phyloP scores from a whole-genome alignment of 92 coral and sea anemone species.

The Muricea muricata region DNA sequence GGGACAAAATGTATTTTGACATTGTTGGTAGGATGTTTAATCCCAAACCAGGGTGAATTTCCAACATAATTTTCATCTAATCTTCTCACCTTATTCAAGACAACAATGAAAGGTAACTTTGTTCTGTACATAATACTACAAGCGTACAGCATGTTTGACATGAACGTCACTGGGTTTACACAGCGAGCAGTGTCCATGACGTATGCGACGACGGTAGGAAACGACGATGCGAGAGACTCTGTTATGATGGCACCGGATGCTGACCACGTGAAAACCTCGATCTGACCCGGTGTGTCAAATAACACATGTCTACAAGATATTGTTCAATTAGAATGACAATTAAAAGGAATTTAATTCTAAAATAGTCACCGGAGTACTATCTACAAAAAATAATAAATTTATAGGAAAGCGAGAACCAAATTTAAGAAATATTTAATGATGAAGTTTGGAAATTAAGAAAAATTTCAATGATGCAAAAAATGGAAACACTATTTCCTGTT shows the following conservation, averaged over 20 bases:
- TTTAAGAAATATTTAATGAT: too few species aligned
- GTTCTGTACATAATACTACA: slow-evolving; percentile 96
- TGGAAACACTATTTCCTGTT: too few species aligned
- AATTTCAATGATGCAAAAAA: too few species aligned
- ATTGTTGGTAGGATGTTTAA: too few species aligned
- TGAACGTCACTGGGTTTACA: slow-evolving; percentile 91
- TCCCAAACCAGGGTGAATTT: too few species aligned
- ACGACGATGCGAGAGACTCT: slow-evolving; percentile 91
- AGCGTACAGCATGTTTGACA: slow-evolving; percentile 99
- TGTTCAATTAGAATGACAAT: not conserved
- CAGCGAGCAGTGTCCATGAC: slow-evolving; percentile 92
- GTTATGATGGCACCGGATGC: slow-evolving; percentile 97
- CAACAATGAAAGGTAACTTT: slow-evolving; percentile 81
- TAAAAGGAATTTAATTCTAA: too few species aligned
- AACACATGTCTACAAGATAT: slow-evolving; percentile 76
- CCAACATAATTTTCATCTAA: too few species aligned
- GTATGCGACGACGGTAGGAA: slow-evolving; percentile 91
- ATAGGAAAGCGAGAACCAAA: too few species aligned
- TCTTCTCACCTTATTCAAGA: slow-evolving; percentile 73
- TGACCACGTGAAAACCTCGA: slow-evolving; percentile 98
- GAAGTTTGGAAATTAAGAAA: too few species aligned
- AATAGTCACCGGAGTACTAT: too few species aligned
- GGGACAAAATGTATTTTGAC: too few species aligned
- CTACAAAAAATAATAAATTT: too few species aligned
- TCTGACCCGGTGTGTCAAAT: slow-evolving; percentile 98